A percentile compares a stretch with the other conserved stretches of the same genome.
Conservation (phyloP, 2,113 vertebrate species). For the Macrotis lagotis region DNA sequence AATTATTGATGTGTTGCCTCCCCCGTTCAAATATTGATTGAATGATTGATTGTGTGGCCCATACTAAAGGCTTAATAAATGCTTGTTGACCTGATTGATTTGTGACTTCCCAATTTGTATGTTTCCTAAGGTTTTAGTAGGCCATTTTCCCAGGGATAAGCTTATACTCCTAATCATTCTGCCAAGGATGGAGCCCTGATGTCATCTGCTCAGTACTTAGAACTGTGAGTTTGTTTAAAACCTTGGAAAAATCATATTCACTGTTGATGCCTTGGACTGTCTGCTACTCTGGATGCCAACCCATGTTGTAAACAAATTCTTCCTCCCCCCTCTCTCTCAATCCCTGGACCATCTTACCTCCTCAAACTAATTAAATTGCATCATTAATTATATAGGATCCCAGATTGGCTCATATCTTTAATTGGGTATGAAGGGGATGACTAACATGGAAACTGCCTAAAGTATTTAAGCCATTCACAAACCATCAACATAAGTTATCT, state of each 20-base stretch:
- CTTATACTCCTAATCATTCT: not conserved
- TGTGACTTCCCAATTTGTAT: not conserved
- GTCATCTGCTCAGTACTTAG: not conserved
- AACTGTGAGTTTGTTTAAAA: not conserved
- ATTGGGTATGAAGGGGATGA: not conserved
- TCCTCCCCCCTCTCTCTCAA: not conserved
- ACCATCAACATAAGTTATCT: not conserved
- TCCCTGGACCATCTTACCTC: not conserved
- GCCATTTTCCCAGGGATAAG: not conserved
- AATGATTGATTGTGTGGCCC: not conserved
- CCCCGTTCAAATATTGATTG: not conserved
- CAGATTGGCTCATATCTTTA: not conserved
- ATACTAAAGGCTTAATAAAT: not conserved
- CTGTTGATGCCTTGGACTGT: not conserved
- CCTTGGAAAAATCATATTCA: not conserved
- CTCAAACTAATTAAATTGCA: not conserved
- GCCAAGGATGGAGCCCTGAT: no score
- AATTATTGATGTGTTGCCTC: not conserved
- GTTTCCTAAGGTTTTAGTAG: not conserved
- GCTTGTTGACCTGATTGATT: no score
- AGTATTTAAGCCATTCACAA: not conserved
- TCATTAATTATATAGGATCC: not conserved
- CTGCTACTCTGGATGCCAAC: not conserved
- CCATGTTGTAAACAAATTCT: not conserved
- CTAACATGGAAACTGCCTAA: not conserved